A percentile compares a stretch with the other conserved stretches of the same genome.
phyloP scores from a whole-genome alignment of 2,888 invertebrate genomes.

The Drosophila hamatofila region DNA sequence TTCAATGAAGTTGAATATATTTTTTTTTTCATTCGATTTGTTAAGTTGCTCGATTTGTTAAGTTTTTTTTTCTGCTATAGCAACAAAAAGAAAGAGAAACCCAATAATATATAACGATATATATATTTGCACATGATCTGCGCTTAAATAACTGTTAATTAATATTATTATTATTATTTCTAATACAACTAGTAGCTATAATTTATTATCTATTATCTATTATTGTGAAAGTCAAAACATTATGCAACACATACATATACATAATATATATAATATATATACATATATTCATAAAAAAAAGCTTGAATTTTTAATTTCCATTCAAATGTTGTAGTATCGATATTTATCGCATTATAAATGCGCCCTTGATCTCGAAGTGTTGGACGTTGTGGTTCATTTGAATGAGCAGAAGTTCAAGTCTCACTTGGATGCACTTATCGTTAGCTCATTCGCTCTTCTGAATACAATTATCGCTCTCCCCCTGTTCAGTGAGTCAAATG shows the following conservation, averaged over 20 bases:
- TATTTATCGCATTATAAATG: conserved; percentile 21
- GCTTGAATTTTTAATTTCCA: conserved; percentile 19
- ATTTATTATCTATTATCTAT: conserved; percentile 70
- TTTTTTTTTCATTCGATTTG: conserved; percentile 45
- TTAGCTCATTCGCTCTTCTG: conserved; percentile 4
- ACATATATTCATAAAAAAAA: conserved; percentile 44
- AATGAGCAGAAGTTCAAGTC: not conserved
- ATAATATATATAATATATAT: conserved; percentile 36
- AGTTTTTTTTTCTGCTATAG: conserved; percentile 44
- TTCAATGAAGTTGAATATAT: conserved; percentile 21
- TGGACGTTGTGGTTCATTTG: not conserved
- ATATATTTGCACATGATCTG: conserved; percentile 46
- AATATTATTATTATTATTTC: conserved; percentile 73
- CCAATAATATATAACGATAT: conserved; percentile 18
- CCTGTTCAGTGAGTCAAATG: not conserved
- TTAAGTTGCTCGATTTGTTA: conserved; percentile 47
- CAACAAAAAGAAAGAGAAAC: conserved; percentile 22
- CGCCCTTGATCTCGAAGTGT: not conserved
- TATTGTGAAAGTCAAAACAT: conserved; percentile 60
- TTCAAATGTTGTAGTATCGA: conserved; percentile 25
- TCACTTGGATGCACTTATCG: not conserved
- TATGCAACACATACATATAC: conserved; percentile 49
- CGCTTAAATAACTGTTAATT: conserved; percentile 75
- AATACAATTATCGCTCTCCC: not conserved
- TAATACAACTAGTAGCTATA: conserved; percentile 64